A percentile compares a stretch with the other conserved stretches of the same genome.
Evolutionary conservation across 2,888 invertebrate species (phyloP).

Genomic region (Oscheius sp.): DNA sequence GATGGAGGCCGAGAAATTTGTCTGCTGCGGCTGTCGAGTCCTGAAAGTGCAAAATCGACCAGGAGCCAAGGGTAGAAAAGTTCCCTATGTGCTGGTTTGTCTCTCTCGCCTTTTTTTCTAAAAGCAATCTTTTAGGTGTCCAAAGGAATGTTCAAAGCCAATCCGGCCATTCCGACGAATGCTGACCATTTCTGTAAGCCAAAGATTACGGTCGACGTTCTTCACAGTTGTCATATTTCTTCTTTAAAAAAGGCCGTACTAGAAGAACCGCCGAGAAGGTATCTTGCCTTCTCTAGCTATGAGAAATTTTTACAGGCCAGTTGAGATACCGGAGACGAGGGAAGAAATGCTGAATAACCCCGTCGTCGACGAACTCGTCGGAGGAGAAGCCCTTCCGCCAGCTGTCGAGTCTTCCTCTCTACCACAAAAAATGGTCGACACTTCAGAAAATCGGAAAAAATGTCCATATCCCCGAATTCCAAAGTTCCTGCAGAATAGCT

Average conservation of each 20-base stretch:
- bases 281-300: neutral
- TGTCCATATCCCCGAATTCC: neutral
- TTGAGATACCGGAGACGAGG: neutral
- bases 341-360: neutral
- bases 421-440: neutral
- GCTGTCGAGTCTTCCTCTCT: no score
- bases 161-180: constrained; percentile 12
- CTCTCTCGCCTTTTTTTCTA: neutral
- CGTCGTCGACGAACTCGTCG: neutral
- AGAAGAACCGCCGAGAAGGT: neutral
- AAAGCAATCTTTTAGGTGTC: neutral
- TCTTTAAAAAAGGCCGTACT: neutral
- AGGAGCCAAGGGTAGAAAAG: neutral
- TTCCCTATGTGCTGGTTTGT: constrained; percentile 15
- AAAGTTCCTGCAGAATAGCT: neutral
- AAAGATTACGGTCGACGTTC: constrained; percentile 1
- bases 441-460: neutral
- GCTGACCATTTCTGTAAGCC: constrained; percentile 19
- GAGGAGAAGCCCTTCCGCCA: no score
- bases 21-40: constrained; percentile 24
- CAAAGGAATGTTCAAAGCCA: constrained; percentile 7
- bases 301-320: neutral
- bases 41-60: constrained; percentile 3
- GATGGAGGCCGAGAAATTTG: constrained; percentile 13
- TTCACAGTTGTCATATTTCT: neutral